phyloP scores from a whole-genome alignment of 2,888 invertebrate species.

The Epistrophe grossulariae region DNA sequence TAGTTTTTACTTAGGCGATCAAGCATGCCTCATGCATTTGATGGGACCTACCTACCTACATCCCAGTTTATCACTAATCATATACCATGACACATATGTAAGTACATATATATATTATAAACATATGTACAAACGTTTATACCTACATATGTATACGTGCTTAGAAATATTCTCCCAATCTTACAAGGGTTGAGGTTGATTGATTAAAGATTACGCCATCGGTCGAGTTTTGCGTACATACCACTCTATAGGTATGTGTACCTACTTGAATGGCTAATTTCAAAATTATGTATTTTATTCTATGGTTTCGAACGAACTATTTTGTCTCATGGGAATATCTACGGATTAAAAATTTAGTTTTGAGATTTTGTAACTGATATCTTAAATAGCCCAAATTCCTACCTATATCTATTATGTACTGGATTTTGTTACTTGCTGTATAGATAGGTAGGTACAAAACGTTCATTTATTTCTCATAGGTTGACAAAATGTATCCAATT shows the following conservation, averaged over 20 bases:
- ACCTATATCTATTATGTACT: too few species aligned
- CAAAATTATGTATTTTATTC: neutral
- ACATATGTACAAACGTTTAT: neutral
- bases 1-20: slow-evolving; percentile 9
- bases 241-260: neutral
- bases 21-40: neutral
- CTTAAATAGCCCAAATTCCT: too few species aligned
- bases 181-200: slow-evolving; percentile 4
- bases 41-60: neutral
- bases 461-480: too few species aligned
- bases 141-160: too few species aligned
- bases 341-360: too few species aligned
- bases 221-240: neutral
- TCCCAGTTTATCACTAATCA: neutral
- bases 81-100: neutral
- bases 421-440: too few species aligned
- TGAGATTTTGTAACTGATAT: too few species aligned
- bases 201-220: slow-evolving; percentile 27
- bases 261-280: neutral
- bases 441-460: too few species aligned
- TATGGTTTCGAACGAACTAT: too few species aligned
- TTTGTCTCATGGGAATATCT: too few species aligned
- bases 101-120: neutral
- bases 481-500: too few species aligned
- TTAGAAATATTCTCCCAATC: neutral